phyloP scores from a whole-genome alignment of 2,888 invertebrate genomes.

The Hydraecia micacea region DNA sequence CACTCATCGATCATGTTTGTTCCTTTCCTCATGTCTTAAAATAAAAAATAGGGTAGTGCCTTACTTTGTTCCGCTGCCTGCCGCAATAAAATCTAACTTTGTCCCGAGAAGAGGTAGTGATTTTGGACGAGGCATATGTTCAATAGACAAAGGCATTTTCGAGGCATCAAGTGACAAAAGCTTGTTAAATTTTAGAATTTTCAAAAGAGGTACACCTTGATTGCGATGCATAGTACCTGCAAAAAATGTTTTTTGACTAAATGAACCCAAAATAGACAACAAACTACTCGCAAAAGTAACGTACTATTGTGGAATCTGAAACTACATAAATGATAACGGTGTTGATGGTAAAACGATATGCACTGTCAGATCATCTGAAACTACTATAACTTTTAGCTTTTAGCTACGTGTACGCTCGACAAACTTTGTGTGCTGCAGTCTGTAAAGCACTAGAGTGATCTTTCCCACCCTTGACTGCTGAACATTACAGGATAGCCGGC shows the following conservation, averaged over 20 bases:
- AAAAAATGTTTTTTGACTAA: constrained; percentile 2
- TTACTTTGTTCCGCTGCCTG: constrained; percentile 83
- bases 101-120: constrained; percentile 89
- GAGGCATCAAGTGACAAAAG: constrained; percentile 34
- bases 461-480: background rate
- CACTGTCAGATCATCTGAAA: background rate
- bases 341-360: background rate
- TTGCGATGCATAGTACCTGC: constrained; percentile 66
- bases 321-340: background rate
- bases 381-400: background rate
- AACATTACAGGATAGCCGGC: background rate
- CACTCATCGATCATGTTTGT: background rate
- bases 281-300: background rate
- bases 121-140: constrained; percentile 87
- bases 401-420: background rate
- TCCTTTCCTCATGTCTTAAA: background rate
- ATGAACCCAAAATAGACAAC: background rate
- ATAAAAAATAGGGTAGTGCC: constrained; percentile 30
- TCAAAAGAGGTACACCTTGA: constrained; percentile 20
- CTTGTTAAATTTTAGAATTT: constrained; percentile 15
- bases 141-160: constrained; percentile 67
- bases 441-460: background rate
- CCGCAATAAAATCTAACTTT: constrained; percentile 84
- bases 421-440: background rate
- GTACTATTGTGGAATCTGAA: background rate